A percentile compares a stretch with the other conserved stretches of the same genome.
Conservation (phyloP, 2,113 vertebrate genomes). For the Panurus biarmicus region DNA sequence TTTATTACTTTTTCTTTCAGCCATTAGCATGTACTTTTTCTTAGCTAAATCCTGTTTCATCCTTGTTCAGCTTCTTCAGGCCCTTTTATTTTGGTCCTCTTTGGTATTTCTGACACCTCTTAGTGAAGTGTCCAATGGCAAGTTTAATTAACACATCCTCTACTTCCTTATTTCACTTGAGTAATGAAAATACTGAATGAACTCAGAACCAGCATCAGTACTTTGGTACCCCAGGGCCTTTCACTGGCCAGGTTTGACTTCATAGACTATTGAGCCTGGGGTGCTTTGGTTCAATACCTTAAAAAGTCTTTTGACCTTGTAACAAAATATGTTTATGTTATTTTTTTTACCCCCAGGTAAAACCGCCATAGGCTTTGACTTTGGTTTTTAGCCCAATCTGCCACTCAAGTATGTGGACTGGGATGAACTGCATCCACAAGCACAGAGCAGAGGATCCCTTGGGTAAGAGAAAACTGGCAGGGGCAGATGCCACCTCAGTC, state of each 20-base stretch:
- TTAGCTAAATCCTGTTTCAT: background rate
- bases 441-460: background rate
- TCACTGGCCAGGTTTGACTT: background rate
- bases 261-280: background rate
- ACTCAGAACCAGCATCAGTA: background rate
- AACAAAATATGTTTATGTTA: background rate
- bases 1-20: background rate
- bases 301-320: background rate
- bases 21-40: background rate
- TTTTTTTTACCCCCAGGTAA: background rate
- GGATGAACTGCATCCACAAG: background rate
- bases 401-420: background rate
- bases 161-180: background rate
- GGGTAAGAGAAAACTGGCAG: background rate
- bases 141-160: constrained; percentile 30
- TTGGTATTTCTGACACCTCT: background rate
- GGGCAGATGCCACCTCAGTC: background rate
- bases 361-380: background rate
- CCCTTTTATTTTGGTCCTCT: background rate
- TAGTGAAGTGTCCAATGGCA: background rate
- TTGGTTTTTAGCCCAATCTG: background rate
- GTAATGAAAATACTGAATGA: background rate
- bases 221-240: background rate
- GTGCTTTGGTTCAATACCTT: background rate
- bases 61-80: background rate